A percentile compares a stretch with the other conserved stretches of the same genome.
phyloP scores from a whole-genome alignment of 2,797 vertebrate species.

The Siniperca undulata region DNA sequence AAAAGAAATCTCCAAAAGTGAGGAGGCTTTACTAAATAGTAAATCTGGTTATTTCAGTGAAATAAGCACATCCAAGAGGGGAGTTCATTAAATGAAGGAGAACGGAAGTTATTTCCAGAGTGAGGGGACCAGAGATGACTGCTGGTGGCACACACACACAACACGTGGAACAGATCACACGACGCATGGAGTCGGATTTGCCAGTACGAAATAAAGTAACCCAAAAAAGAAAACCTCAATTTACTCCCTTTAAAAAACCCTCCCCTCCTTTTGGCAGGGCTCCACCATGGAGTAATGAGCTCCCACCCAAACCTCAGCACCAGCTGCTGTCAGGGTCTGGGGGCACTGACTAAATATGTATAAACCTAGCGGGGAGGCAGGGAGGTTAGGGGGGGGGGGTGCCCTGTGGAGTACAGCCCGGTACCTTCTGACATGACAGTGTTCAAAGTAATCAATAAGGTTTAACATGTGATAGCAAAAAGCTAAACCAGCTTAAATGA shows the following conservation, averaged over 20 bases:
- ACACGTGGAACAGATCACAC: slow-evolving; percentile 85
- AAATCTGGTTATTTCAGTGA: slow-evolving; percentile 35
- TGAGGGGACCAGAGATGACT: slow-evolving; percentile 59
- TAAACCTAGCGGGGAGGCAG: slow-evolving; percentile 38
- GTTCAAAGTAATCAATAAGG: slow-evolving; percentile 49
- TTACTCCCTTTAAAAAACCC: slow-evolving; percentile 81
- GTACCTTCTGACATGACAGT: slow-evolving; percentile 28
- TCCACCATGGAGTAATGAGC: slow-evolving; percentile 82
- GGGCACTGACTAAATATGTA: slow-evolving; percentile 76
- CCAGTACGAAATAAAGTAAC: slow-evolving; percentile 82
- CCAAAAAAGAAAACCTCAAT: slow-evolving; percentile 84
- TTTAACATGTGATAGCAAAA: slow-evolving; percentile 39
- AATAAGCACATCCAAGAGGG: slow-evolving; percentile 35
- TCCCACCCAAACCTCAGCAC: slow-evolving; percentile 82
- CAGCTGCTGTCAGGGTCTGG: slow-evolving; percentile 84
- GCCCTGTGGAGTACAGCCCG: slow-evolving; percentile 38
- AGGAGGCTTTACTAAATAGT: neutral
- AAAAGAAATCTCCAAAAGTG: neutral
- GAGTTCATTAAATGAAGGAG: slow-evolving; percentile 62
- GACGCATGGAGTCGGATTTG: slow-evolving; percentile 73
- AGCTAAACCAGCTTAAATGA: slow-evolving; percentile 17
- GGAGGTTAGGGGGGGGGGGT: slow-evolving; percentile 39
- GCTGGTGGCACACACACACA: slow-evolving; percentile 74
- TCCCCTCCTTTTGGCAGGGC: slow-evolving; percentile 74
- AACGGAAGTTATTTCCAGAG: slow-evolving; percentile 73